Conservation (phyloP, 2,888 invertebrate genomes). For the Melieria omissa region DNA sequence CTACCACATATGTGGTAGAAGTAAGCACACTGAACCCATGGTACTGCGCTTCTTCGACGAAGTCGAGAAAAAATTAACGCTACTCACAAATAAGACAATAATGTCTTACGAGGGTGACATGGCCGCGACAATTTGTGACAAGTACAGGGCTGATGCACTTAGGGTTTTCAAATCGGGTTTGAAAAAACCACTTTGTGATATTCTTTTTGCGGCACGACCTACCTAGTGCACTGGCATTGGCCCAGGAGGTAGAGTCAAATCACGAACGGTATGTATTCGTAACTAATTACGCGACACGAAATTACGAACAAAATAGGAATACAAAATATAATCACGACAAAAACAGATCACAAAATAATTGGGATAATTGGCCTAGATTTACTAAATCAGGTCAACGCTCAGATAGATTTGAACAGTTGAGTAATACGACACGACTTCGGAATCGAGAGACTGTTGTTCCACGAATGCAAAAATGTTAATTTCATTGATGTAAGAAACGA, state of each 20-base stretch:
- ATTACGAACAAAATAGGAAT: conserved; percentile 22
- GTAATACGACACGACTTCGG: conserved; percentile 51
- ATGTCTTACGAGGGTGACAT: conserved; percentile 30
- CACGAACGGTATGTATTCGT: conserved; percentile 38
- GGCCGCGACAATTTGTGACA: conserved; percentile 33
- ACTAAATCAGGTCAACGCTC: neutral
- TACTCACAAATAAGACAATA: conserved; percentile 30
- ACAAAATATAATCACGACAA: conserved; percentile 24
- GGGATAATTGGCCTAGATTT: neutral
- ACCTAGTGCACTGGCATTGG: conserved; percentile 37
- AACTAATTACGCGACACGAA: conserved; percentile 29
- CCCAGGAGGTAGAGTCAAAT: conserved; percentile 39
- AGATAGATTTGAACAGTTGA: neutral
- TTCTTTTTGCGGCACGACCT: conserved; percentile 38
- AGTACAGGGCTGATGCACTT: conserved; percentile 39
- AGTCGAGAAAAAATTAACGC: too few relatives aligned
- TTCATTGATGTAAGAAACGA: conserved; percentile 8
- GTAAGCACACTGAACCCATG: too few relatives aligned
- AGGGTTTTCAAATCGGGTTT: conserved; percentile 36
- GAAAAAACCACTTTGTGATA: conserved; percentile 27
- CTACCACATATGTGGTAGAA: too few relatives aligned
- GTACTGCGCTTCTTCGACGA: too few relatives aligned
- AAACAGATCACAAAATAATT: conserved; percentile 11
- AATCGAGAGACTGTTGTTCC: conserved; percentile 6
- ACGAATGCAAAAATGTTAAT: conserved; percentile 14